Evolutionary conservation across 1,140 invertebrate species (phyloP), one percentile per base, ranked within the genome.

Genomic region (Temnothorax nylanderi): DNA sequence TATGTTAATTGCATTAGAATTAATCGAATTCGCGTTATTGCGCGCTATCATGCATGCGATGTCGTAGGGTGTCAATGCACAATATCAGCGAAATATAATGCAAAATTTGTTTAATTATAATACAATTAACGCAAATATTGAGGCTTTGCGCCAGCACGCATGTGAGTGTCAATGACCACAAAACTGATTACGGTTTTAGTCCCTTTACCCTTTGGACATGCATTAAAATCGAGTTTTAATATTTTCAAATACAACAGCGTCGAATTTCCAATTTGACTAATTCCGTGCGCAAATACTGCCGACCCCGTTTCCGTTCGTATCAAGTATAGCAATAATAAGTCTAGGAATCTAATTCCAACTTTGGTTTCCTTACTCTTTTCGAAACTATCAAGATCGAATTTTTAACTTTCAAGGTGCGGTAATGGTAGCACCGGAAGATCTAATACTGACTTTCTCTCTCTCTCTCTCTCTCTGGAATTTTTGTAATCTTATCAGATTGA

Each of bases 1-100:
- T 60, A 13, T 44, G 41, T 60, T 49, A 84, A 84, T 84, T 75
- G 69, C n/a, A 47, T 84, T 74, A 62, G 32, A 26, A 84, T 84
- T 26, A 74, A 84, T 84, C 69, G 69, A 74, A 74, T 32, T 74
- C n/a, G 13, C 37, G 16, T 75, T 74, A 84, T 16, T 60, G 32
- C 26, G 62, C n/a, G 18, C 54, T 47, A 47, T 18, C 49, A 5
- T 41, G 64, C 64, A 5, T 41, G 64, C 64, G 18, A 58, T 7
- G 54, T 72, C 37, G 54, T 26, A 34, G 26, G 8, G 11, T 21
- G 51, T 41, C 71, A 37, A 16, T 21, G 56, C 37, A 13, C 26
- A 21, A 7, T 21, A 32, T 2, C 18, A 13, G 47, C 47, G 47
- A 37, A 41, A 81, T 80, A 81, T 80, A 51, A 69, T 69, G 32